Base-by-base conservation (phyloP, 2,113 vertebrate species). In the Myodes glareolus region DNA sequence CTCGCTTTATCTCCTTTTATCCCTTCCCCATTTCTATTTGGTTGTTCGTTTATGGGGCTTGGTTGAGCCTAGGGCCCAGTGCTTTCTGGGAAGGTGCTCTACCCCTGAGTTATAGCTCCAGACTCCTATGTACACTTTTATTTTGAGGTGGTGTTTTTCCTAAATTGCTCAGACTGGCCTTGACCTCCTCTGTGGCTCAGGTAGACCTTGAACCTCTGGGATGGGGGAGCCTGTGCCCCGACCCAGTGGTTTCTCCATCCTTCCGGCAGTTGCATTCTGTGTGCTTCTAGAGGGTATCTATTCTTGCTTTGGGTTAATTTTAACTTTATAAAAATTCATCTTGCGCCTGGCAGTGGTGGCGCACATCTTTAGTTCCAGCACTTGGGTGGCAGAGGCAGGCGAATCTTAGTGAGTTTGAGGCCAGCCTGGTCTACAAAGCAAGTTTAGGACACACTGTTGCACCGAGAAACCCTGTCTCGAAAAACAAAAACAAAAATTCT, bases 251-350 rank as follows among this genome's bases (percentile, higher is more conserved):
- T 52, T 89, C 94, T 67, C 65, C 1, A 4, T 80, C 76, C 36
- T 80, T 58, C 75, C 29, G 7, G 33, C 11, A 14, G 39, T 78
- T 92, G 31, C n/a, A 47, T 75, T 52, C 29, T 50, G 63, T 76
- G 47, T 68, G 27, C 61, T 92, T 50, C 50, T 85, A 76, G 88
- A 70, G 17, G 8, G 13, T 84, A 23, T 52, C 61, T 65, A 47
- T 65, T 80, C 92, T 91, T 90, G 25, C 72, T 95, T 92, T 75
- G 87, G 16, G 7, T 75, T 84, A 65, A 45, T 85, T 85, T 85
- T 65, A 93, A 63, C n/a, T 89, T 95, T 75, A 80, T 90, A 58
- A 82, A 76, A 96, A 47, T 33, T 50, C 29, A 63, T 61, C 23
- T 84, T 92, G 45, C 33, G 3, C 52, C 52, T 55, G 52, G 58